Percentiles rank a stretch among this genome's conserved stretches.
Conservation (phyloP, 2,797 vertebrate genomes). For the Hapalemur alaotrensis region DNA sequence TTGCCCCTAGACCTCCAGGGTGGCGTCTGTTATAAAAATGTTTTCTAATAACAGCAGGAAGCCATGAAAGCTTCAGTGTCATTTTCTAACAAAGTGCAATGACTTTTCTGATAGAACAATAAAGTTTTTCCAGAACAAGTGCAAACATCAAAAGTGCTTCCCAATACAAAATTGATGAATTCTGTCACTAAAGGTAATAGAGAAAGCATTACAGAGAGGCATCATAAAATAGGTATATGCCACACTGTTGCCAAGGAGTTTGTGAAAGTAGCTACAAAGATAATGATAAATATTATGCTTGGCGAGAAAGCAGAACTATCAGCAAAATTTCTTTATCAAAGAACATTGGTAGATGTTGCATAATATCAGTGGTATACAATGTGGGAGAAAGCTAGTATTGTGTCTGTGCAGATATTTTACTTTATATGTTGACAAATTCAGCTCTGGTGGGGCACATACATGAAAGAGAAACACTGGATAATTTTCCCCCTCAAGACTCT, state of each 20-base stretch:
- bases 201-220: neutral
- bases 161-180: neutral
- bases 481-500: neutral
- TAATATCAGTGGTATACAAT: neutral
- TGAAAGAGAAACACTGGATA: neutral
- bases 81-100: conserved; percentile 49
- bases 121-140: conserved; percentile 45
- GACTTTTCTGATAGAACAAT: conserved; percentile 31
- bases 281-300: conserved; percentile 19
- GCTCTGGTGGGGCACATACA: neutral
- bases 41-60: conserved; percentile 45
- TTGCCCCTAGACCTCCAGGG: neutral
- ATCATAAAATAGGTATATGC: neutral
- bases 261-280: neutral
- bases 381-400: neutral
- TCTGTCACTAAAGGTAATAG: conserved; percentile 30
- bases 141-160: conserved; percentile 22
- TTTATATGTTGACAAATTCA: conserved; percentile 10
- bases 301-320: neutral
- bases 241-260: neutral
- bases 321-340: conserved; percentile 32
- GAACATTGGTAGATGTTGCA: neutral
- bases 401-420: neutral
- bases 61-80: conserved; percentile 19
- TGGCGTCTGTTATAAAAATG: conserved; percentile 12